Base-by-base conservation (phyloP, 2,113 vertebrate genomes). In the Cyphomyrus plagiostoma region DNA sequence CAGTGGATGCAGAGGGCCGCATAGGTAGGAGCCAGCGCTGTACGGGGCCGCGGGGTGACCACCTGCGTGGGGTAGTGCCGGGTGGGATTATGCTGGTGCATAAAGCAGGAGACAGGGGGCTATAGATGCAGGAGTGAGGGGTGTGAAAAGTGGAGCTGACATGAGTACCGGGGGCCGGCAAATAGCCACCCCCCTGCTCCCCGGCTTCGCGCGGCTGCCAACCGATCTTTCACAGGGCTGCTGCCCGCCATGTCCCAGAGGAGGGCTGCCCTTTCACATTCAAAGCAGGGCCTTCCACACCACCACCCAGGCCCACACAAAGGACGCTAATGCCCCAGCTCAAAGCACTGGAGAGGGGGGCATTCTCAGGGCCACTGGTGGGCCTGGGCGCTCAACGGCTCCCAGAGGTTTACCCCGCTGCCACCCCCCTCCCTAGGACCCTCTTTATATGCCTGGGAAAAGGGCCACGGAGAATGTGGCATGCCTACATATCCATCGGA, bases 71-170 rank as follows among this genome's bases (percentile, higher is more conserved):
- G 62, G 96, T 91, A 92, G 91, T 94, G 39, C 56, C 87, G 84
- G 83, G 87, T 89, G 92, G 94, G 95, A 96, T 96, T 95, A 96
- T 94, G 92, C 90, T 88, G 92, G 93, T 92, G 91, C 93, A 95
- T 93, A 96, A 95, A 95, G 94, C 90, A 23, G 70, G 89, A 74
- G 66, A 58, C 45, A 26, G 53, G 62, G 83, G 45, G 48, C 89
- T 90, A 88, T 88, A 42, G 48, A 88, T 83, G 88, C 92, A 89
- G 70, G 95, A 96, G 93, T 95, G 96, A 96, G 93, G 91, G 93
- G 95, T 94, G 95, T 96, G 95, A 92, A 95, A 96, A 96, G 94
- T 91, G 66, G 91, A 96, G 93, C 90, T 96, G 96, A 95, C 95
- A 92, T 96, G 94, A 94, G 94, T 96, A 95, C 94, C 94, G 95